Conservation (phyloP, 2,888 invertebrate genomes). For the Epinotia nisella region DNA sequence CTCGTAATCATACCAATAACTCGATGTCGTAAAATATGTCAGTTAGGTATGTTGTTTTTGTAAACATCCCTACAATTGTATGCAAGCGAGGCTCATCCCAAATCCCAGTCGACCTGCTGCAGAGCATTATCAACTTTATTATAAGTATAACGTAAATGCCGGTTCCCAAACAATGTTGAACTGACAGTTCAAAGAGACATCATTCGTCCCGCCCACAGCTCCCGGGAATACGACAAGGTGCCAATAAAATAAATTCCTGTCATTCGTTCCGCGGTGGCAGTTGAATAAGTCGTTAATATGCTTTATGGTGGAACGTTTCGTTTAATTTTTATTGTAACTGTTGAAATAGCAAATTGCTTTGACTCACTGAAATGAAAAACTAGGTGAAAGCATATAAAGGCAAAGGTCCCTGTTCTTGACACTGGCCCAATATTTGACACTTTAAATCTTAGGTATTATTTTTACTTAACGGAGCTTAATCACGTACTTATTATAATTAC, state of each 20-base stretch:
- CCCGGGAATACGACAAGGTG: slow-evolving; percentile 25
- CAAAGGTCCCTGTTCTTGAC: neutral
- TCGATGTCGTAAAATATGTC: no score
- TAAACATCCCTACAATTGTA: no score
- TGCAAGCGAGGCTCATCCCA: no score
- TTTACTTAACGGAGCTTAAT: no score
- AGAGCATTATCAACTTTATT: no score
- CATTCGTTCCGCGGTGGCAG: slow-evolving; percentile 18
- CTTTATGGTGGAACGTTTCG: slow-evolving; percentile 6
- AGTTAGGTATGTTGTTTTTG: no score
- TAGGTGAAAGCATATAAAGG: neutral
- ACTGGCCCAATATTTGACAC: no score
- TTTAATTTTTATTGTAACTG: slow-evolving; percentile 4
- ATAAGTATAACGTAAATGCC: neutral
- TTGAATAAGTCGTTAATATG: slow-evolving; percentile 36
- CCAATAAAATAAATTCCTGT: slow-evolving; percentile 27
- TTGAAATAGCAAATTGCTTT: neutral
- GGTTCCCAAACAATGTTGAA: neutral
- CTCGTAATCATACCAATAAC: no score
- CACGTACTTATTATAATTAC: no score
- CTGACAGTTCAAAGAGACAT: slow-evolving; percentile 8
- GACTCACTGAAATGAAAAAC: neutral
- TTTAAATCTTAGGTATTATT: no score
- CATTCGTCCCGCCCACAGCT: slow-evolving; percentile 23
- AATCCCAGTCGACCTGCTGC: no score